Base-by-base conservation (phyloP, 35 echinoderm and acorn worm genomes). In the Anneissia japonica region DNA sequence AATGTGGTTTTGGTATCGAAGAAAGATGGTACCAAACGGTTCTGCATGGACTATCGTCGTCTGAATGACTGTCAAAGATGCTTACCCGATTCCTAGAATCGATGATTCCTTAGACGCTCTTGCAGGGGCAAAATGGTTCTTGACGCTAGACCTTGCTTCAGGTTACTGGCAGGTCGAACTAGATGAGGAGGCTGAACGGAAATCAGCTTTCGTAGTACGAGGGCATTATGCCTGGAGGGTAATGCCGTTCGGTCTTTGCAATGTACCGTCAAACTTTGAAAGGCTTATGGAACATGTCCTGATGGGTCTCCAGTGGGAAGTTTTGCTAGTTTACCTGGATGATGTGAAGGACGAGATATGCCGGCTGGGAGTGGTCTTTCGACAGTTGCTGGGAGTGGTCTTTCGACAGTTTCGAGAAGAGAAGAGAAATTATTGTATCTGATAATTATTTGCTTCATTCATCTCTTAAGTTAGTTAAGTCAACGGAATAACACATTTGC, bases 1-100 rank as follows among this genome's bases (percentile, higher is more conserved):
- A 81, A 74, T 7, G 77, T 93, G 26, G 87, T 93, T 17, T 77
- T 89, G 83, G 91, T 93, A 21, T 85, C 77, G 40, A 85, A 93
- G 45, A 93, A 81, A 56, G 91, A 93, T 73, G 72, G 74, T 39
- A 88, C 86, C 0, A 64, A 32, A 23, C 84, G 91, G 74, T 93
- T 93, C 38, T 93, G 91, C 72, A 80, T 93, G 17, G 91, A 89
- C 40, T 92, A 92, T 39, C 87, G 90, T 38, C 74, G 77, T 21
- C 85, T 92, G 13, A 92, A 92, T 92, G 30, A 92, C 85, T 39
- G 31, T 84, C 13, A 36, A 34, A 82, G 79, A 84, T 46, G 76
- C 86, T 32, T 80, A 83, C 39, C 80, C 80, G 14, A 73, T 89
- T 31, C 87, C 87, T 80, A 79, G 87, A 74, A 80, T 82, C 80